These are phyloP conservation scores for Thunnus maccoyii DNA, from an alignment of 2,113 vertebrate genomes.

Conservation along the genomic window DNA sequence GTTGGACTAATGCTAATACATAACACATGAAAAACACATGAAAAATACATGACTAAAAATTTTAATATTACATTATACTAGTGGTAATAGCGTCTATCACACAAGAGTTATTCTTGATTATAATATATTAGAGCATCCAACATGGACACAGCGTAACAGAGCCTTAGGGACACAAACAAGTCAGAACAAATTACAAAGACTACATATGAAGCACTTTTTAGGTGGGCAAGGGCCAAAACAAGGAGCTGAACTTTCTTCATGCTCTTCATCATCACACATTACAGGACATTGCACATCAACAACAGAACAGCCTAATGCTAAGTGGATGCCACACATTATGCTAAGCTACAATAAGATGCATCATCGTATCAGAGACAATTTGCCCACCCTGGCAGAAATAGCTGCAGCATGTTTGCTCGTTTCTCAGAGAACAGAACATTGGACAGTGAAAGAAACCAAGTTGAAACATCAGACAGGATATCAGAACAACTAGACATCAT, in stretches of 20 bases:
- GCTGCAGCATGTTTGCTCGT: conserved; percentile 37
- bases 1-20: conserved; percentile 13
- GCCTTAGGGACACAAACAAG: conserved; percentile 37
- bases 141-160: background rate
- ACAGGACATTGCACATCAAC: conserved; percentile 43
- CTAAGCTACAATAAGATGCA: conserved; percentile 43
- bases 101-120: background rate
- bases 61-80: too few species aligned
- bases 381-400: background rate
- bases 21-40: conserved; percentile 22
- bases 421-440: conserved; percentile 49
- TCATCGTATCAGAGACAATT: conserved; percentile 45
- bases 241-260: conserved; percentile 40
- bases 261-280: conserved; percentile 39
- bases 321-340: conserved; percentile 48
- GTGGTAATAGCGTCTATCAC: background rate
- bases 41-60: background rate
- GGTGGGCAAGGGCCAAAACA: conserved; percentile 7
- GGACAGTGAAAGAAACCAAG: conserved; percentile 27
- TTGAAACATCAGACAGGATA: conserved; percentile 24
- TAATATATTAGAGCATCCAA: background rate
- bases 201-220: conserved; percentile 4
- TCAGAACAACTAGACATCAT: conserved; percentile 46
- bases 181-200: conserved; percentile 27
- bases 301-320: conserved; percentile 23